A percentile compares a stretch with the other conserved stretches of the same genome.
Evolutionary conservation across 2,113 vertebrate species (phyloP).

Genomic region (Lepus europaeus): DNA sequence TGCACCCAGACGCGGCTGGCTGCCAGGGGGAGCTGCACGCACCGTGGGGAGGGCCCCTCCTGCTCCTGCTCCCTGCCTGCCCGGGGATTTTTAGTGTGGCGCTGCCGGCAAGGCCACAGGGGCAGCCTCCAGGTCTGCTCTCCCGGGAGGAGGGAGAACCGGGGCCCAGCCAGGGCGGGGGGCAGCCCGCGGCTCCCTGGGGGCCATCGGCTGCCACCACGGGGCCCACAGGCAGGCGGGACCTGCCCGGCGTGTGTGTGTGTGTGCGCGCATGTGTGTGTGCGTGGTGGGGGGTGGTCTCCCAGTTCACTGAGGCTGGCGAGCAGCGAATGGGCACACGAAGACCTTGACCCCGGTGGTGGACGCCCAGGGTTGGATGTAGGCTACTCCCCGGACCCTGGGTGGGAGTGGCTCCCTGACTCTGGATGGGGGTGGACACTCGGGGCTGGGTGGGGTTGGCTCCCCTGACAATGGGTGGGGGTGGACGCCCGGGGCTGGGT

Average conservation of each 20-base stretch:
- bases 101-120: neutral
- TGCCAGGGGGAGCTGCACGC: neutral
- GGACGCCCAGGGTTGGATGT: neutral
- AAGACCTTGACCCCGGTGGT: neutral
- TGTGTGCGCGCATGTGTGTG: no score
- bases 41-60: fast-evolving
- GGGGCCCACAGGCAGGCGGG: no score
- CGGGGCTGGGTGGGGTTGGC: no score
- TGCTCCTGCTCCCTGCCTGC: neutral
- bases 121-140: neutral
- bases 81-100: neutral
- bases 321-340: neutral
- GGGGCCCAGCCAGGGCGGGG: neutral
- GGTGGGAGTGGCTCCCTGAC: no score
- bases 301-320: neutral
- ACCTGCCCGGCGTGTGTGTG: no score
- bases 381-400: no score
- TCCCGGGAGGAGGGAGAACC: fast-evolving
- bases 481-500: no score
- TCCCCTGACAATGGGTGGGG: no score
- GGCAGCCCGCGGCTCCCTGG: neutral
- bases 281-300: fast-evolving
- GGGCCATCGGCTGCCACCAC: neutral
- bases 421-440: no score
- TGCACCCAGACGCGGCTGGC: neutral